phyloP scores from a whole-genome alignment of 2,113 vertebrate species.

The Leucopsar rothschildi region DNA sequence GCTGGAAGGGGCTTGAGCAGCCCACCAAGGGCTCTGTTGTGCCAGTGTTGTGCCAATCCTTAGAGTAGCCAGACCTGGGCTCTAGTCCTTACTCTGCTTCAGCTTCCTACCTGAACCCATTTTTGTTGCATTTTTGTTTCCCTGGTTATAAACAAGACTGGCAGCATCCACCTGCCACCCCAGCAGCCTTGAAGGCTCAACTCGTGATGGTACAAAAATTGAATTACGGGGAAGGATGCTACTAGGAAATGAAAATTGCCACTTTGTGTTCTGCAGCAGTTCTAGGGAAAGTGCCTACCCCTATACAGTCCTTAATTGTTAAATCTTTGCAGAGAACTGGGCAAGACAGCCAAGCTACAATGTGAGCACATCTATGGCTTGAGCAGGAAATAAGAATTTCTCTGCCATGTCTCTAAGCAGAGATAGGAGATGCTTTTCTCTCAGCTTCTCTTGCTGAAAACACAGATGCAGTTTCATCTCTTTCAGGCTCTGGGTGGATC shows the following conservation, averaged over 20 bases:
- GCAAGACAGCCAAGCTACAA: background rate
- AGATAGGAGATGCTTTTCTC: background rate
- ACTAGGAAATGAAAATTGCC: background rate
- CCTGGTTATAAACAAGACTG: background rate
- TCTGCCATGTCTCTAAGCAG: background rate
- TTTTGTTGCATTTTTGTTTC: background rate
- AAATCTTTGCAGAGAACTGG: background rate
- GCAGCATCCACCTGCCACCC: background rate
- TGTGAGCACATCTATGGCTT: background rate
- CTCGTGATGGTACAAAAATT: background rate
- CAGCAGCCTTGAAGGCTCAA: background rate
- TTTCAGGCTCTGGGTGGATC: background rate
- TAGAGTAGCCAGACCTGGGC: background rate
- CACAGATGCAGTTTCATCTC: background rate
- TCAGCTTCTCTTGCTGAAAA: background rate
- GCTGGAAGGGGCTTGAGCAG: background rate
- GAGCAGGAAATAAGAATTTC: background rate
- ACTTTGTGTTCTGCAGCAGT: background rate
- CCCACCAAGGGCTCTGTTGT: background rate
- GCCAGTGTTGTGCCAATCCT: fast-evolving
- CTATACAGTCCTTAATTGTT: background rate
- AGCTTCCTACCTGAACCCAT: background rate
- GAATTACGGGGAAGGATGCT: background rate
- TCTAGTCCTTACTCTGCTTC: background rate
- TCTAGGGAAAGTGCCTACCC: background rate